Percentiles rank a stretch among this genome's conserved stretches.
Evolutionary conservation across 1,140 invertebrate species (phyloP).

Genomic region (Steinernema khuongi): DNA sequence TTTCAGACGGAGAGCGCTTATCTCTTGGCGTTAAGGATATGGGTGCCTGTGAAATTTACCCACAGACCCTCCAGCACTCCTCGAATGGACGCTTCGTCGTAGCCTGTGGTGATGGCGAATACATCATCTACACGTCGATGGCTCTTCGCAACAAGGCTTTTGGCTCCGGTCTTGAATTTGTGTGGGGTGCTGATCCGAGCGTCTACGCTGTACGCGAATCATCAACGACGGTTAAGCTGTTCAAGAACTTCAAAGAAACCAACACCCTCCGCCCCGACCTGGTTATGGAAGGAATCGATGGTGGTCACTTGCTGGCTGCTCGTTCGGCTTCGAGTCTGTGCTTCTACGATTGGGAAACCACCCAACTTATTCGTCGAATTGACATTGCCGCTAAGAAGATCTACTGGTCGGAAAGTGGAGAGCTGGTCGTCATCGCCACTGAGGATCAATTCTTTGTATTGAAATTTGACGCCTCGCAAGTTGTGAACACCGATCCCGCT

Average conservation of each 20-base stretch:
- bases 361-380: conserved; percentile 84
- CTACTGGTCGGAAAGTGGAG: conserved; percentile 93
- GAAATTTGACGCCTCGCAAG: conserved; percentile 71
- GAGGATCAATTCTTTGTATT: conserved; percentile 94
- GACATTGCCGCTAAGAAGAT: conserved; percentile 88
- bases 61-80: conserved; percentile 95
- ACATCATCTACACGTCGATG: conserved; percentile 99
- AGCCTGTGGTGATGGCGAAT: conserved; percentile 98
- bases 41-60: conserved; percentile 98
- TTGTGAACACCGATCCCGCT: conserved; percentile 71
- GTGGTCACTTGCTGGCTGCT: conserved; percentile 86
- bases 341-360: conserved; percentile 95
- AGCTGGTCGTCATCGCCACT: conserved; percentile 84
- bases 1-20: conserved; percentile 77
- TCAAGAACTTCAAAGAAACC: conserved; percentile 92
- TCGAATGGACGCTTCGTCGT: conserved; percentile 96
- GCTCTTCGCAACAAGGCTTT: conserved; percentile 96
- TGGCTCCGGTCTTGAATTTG: conserved; percentile 94
- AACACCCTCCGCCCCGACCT: conserved; percentile 45
- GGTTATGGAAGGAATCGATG: conserved; percentile 73
- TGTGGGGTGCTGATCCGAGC: conserved; percentile 93
- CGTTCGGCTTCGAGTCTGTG: conserved; percentile 83
- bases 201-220: conserved; percentile 87
- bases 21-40: conserved; percentile 93
- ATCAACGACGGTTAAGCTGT: conserved; percentile 81